Evolutionary conservation across 2,113 vertebrate species (phyloP), one percentile per base, ranked within the genome.

Genomic region (Anguilla japonica): DNA sequence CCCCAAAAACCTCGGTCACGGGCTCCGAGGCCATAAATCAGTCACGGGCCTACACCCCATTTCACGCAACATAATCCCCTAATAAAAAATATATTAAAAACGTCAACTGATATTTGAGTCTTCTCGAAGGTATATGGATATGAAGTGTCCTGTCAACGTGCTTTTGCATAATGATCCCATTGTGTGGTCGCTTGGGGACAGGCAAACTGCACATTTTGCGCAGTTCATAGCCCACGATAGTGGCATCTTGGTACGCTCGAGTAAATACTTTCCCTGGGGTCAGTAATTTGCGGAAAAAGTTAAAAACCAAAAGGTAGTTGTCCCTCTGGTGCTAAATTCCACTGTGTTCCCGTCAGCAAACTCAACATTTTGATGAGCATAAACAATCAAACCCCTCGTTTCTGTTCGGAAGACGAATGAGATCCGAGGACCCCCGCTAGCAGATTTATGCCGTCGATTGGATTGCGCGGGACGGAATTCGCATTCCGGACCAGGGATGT

Each of bases 301-400:
- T 1, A 67, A 20, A 22, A 67, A 67, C 4, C 22, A 5, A 22
- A 67, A 67, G 34, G 22, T 26, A 67, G 18, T 67, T 67, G 18
- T 26, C 60, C 60, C 26, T 67, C 13, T 18, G 15, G 57, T 15
- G 57, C 18, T 71, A n/a, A 71, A 71, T 71, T 71, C n/a, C 22
- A 26, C 7, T 71, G 22, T n/a, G 79, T 39, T 41, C 34, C 79
- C 41, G 79, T 14, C 79, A 81, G 79, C 40, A 22, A 34, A 75
- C 79, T 81, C 16, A 16, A 34, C 79, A 41, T 81, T 43, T 81
- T 20, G 39, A 81, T 41, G 22, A 81, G 79, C 16, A 43, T 41
- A 81, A 81, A 81, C 79, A 81, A 41, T 43, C 79, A 43, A 81
- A 81, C 43, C 79, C 79, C 79, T 81, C 20, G 79, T 81, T 18